A percentile compares a stretch with the other conserved stretches of the same genome.
Conservation (phyloP, 2,797 vertebrate genomes). For the Ataeniobius toweri region DNA sequence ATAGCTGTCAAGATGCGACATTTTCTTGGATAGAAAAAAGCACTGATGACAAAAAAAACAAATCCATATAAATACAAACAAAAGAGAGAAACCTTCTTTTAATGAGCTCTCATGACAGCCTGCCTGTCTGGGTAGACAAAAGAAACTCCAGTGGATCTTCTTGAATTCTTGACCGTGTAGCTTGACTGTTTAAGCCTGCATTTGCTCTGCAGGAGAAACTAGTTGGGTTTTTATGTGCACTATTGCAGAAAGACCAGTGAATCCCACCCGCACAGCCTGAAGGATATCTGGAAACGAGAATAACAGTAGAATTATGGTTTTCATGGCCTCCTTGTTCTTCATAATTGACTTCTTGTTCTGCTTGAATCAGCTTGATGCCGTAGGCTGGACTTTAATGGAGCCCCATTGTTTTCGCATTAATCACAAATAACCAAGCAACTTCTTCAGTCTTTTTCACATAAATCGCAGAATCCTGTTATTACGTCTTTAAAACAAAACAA, state of each 20-base stretch:
- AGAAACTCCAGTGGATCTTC: constrained; percentile 31
- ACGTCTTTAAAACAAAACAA: constrained; percentile 19
- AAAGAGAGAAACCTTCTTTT: constrained; percentile 18
- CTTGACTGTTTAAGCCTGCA: constrained; percentile 1
- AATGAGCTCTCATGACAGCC: constrained; percentile 65
- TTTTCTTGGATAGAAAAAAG: constrained; percentile 28
- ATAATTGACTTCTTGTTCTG: constrained; percentile 42
- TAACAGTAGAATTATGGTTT: background rate
- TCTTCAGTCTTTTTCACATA: constrained; percentile 8
- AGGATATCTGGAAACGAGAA: background rate
- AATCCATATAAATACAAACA: constrained; percentile 8
- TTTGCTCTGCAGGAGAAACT: constrained; percentile 22
- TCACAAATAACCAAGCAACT: constrained; percentile 36
- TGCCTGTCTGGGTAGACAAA: constrained; percentile 29
- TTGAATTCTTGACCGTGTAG: constrained; percentile 37
- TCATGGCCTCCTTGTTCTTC: constrained; percentile 12
- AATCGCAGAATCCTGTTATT: constrained; percentile 25
- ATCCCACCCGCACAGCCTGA: constrained; percentile 1
- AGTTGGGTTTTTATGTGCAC: constrained; percentile 8
- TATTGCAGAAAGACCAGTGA: background rate
- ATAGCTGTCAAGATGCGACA: constrained; percentile 20
- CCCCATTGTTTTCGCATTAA: constrained; percentile 20
- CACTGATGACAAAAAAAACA: constrained; percentile 12
- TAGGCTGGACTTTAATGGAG: constrained; percentile 3
- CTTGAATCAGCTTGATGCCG: constrained; percentile 22